Percentiles rank a stretch among this genome's conserved stretches.
phyloP scores from a whole-genome alignment of 1,140 invertebrate genomes.

The Scaptomyza hsui region DNA sequence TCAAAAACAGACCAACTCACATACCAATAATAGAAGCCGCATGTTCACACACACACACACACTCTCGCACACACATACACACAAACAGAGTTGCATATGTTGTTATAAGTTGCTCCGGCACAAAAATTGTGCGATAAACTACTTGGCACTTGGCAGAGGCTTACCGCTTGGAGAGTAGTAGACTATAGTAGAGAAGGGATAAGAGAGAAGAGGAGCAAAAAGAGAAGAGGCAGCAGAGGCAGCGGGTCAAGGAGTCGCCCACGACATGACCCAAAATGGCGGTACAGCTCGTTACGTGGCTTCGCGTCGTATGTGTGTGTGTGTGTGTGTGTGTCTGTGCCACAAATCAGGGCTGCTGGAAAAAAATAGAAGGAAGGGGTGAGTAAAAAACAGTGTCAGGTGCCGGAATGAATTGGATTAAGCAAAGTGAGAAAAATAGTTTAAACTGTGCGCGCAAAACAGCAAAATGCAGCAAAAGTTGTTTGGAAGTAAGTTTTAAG shows the following conservation, averaged over 20 bases:
- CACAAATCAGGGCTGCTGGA: slow-evolving; percentile 26
- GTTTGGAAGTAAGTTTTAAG: slow-evolving; percentile 1
- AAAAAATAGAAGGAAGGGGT: neutral
- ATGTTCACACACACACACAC: slow-evolving; percentile 26
- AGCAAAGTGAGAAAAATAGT: slow-evolving; percentile 7
- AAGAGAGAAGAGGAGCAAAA: neutral
- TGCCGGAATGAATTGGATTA: neutral
- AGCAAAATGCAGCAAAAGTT: slow-evolving; percentile 6
- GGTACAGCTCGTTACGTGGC: slow-evolving; percentile 55
- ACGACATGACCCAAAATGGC: slow-evolving; percentile 57
- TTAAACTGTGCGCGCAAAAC: slow-evolving; percentile 1
- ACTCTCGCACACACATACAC: slow-evolving; percentile 24
- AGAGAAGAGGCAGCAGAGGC: neutral
- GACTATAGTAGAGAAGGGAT: neutral
- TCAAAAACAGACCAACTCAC: slow-evolving; percentile 27
- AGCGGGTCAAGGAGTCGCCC: slow-evolving; percentile 32
- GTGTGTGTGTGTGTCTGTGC: slow-evolving; percentile 18
- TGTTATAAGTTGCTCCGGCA: slow-evolving; percentile 63
- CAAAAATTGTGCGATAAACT: slow-evolving; percentile 78
- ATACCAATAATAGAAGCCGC: slow-evolving; percentile 27
- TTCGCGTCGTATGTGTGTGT: neutral
- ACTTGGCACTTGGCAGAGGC: slow-evolving; percentile 55
- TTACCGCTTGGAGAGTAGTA: slow-evolving; percentile 4
- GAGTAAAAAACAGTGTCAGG: neutral
- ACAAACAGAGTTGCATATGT: slow-evolving; percentile 60